phyloP scores from a whole-genome alignment of 2,888 invertebrate species.

The Phengaris arion region DNA sequence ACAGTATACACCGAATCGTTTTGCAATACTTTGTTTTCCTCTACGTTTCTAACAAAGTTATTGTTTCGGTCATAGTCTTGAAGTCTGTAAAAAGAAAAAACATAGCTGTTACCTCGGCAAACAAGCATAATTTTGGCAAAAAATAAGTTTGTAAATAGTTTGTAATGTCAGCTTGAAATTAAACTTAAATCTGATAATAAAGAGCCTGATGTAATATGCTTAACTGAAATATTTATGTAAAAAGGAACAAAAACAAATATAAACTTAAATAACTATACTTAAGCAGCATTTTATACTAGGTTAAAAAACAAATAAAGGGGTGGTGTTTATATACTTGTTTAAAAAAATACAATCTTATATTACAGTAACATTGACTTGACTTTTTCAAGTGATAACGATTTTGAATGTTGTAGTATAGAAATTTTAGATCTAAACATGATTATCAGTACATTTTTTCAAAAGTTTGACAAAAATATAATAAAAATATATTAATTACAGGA shows the following conservation, averaged over 20 bases:
- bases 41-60: no score
- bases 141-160: no score
- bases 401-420: not conserved
- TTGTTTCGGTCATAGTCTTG: no score
- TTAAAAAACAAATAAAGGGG: not conserved
- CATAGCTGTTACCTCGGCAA: no score
- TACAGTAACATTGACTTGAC: not conserved
- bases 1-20: no score
- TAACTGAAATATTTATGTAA: not conserved
- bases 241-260: not conserved
- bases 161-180: not conserved
- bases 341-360: not conserved
- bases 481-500: not conserved
- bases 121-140: no score
- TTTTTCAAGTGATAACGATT: not conserved
- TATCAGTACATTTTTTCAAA: constrained; percentile 2
- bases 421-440: not conserved
- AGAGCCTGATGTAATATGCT: not conserved
- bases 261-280: not conserved
- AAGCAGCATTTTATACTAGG: not conserved
- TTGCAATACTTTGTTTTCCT: no score
- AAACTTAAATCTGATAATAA: not conserved
- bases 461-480: not conserved
- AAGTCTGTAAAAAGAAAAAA: no score
- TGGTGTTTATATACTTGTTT: not conserved